Conservation (phyloP, 2,113 vertebrate genomes). For the Paralichthys olivaceus region DNA sequence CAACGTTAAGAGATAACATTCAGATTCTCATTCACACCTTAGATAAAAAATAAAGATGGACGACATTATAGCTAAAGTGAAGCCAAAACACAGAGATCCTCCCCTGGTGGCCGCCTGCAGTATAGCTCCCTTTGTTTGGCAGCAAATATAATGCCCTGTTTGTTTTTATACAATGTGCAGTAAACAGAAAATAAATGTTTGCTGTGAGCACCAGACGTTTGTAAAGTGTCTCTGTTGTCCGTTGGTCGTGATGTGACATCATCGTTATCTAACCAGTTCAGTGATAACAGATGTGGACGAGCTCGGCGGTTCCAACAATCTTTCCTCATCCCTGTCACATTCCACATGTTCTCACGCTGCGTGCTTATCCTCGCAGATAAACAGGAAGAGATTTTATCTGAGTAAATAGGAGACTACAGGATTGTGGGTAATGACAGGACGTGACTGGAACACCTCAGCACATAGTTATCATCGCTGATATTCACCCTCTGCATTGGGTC, state of each 20-base stretch:
- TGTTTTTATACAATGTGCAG: not conserved
- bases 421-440: constrained; percentile 64
- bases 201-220: no score
- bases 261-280: constrained; percentile 6
- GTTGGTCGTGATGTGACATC: constrained; percentile 1
- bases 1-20: no score
- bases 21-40: no score
- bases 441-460: constrained; percentile 65
- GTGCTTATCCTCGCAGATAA: constrained; percentile 62
- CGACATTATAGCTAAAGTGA: no score
- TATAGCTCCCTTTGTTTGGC: no score
- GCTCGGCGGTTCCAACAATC: not conserved
- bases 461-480: constrained; percentile 30
- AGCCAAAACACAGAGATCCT: not conserved
- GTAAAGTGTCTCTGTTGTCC: not conserved
- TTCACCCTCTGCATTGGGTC: not conserved
- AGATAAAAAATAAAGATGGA: no score
- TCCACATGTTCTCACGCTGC: constrained; percentile 33
- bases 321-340: constrained; percentile 24
- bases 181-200: not conserved
- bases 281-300: constrained; percentile 8
- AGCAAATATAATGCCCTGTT: not conserved
- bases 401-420: constrained; percentile 48
- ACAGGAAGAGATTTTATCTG: constrained; percentile 78
- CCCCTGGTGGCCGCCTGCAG: not conserved